Evolutionary conservation across 1,140 invertebrate genomes (phyloP), one percentile per base, ranked within the genome.

Genomic region (Macrobrachium rosenbergii): DNA sequence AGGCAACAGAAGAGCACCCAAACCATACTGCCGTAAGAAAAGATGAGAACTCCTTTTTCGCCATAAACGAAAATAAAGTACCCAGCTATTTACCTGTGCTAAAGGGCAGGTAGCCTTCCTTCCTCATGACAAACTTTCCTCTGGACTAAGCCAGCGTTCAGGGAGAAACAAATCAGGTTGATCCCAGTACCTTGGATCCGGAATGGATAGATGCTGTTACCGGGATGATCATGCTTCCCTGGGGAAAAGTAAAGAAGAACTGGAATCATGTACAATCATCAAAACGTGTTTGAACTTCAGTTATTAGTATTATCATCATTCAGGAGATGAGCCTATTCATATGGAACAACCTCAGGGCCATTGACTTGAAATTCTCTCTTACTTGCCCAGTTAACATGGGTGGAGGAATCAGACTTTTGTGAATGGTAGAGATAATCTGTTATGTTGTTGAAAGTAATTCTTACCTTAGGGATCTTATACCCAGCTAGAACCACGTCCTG

Each of bases 171-270:
- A 91, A 87, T 94, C 90, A 12, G 97, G 94, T 85, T 94, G 91
- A 45, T 93, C 92, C 96, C 96, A 98, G 72, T 95, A 94, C 62
- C 95, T 93, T 0, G 94, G 92, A 19, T 94, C 95, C 95, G 90
- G 94, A 95, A 91, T 97, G 97, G 21, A 98, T 91, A 69, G 96
- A 95, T 91, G 96, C 96, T 84, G 96, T 97, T 91, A 98, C 97
- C 43, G 98, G 94, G 90, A 97, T 96, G 2, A 98, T 94, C 64
- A 97, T 93, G 0, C 96, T 16, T 17, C 79, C 79, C 79, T 81
- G 11, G 19, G 16, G 28, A 23, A 52, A 81, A 16, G 3, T 37
- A 37, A 78, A 58, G 21, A 43, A 17, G 5, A n/a, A 43, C 0
- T 58, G 45, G 21, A 43, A 43, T 3, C 16, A 76, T 37, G 28